phyloP scores from a whole-genome alignment of 2,797 vertebrate species.

The Podargus strigoides region DNA sequence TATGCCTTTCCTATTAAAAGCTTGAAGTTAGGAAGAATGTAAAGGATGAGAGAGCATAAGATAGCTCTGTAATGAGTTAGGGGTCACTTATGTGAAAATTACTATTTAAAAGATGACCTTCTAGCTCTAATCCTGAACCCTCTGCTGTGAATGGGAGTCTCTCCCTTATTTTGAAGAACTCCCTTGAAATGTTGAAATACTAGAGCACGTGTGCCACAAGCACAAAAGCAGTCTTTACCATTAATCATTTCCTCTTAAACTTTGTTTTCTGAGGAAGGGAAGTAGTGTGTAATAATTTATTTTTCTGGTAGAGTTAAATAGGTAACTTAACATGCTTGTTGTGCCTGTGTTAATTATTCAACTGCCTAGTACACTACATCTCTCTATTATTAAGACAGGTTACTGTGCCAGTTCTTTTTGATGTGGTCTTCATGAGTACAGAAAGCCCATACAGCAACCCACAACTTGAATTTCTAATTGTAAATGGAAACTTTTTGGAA shows the following conservation, averaged over 20 bases:
- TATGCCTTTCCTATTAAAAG: neutral
- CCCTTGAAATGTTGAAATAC: neutral
- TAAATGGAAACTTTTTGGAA: constrained; percentile 70
- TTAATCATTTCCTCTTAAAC: neutral
- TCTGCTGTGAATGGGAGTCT: neutral
- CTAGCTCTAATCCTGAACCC: neutral
- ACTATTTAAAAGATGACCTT: neutral
- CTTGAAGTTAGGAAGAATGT: neutral
- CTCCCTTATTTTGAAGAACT: neutral
- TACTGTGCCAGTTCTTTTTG: constrained; percentile 47
- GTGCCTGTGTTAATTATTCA: neutral
- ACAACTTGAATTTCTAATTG: constrained; percentile 63
- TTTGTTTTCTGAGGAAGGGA: neutral
- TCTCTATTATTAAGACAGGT: constrained; percentile 56
- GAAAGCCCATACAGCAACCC: constrained; percentile 61
- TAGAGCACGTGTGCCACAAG: neutral
- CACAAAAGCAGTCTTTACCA: neutral
- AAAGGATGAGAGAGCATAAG: neutral
- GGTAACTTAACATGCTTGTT: constrained; percentile 15
- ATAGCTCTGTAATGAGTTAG: neutral
- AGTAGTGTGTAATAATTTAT: neutral
- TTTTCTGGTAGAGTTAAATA: constrained; percentile 18
- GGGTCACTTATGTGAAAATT: neutral
- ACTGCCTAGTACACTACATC: constrained; percentile 28
- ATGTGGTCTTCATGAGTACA: constrained; percentile 36